These are phyloP conservation scores for Nasonovia ribisnigri DNA, from an alignment of 2,888 invertebrate genomes.

Conservation along the genomic window DNA sequence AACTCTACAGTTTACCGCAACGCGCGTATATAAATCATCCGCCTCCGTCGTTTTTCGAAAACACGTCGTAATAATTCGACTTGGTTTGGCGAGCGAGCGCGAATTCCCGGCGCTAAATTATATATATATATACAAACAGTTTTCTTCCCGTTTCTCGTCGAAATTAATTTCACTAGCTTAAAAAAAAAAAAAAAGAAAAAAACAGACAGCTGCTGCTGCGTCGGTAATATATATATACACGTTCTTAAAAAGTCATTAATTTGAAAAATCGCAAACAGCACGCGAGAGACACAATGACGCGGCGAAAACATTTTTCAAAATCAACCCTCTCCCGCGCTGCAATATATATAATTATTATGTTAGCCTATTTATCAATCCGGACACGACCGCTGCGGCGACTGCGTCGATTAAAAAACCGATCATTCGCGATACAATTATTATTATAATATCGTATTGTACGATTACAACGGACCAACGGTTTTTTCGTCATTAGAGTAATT, in stretches of 20 bases:
- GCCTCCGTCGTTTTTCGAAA: conserved; percentile 14
- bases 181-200: background rate
- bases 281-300: background rate
- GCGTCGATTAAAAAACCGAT: background rate
- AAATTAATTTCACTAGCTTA: conserved; percentile 14
- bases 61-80: conserved; percentile 5
- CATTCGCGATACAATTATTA: background rate
- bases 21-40: background rate
- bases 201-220: conserved; percentile 6
- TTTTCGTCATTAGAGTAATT: background rate
- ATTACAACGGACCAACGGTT: background rate
- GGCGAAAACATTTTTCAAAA: conserved; percentile 39
- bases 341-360: background rate
- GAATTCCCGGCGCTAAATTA: background rate
- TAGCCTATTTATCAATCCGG: conserved; percentile 29
- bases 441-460: background rate
- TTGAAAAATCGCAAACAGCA: conserved; percentile 23
- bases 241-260: conserved; percentile 60
- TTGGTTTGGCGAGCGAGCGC: background rate
- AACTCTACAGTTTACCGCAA: background rate
- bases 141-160: background rate
- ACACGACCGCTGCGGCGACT: background rate
- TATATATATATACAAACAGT: background rate
- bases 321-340: conserved; percentile 8
- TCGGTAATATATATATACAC: background rate